Evolutionary conservation across 1,140 invertebrate species (phyloP).

Genomic region (Caenorhabditis tropicalis): DNA sequence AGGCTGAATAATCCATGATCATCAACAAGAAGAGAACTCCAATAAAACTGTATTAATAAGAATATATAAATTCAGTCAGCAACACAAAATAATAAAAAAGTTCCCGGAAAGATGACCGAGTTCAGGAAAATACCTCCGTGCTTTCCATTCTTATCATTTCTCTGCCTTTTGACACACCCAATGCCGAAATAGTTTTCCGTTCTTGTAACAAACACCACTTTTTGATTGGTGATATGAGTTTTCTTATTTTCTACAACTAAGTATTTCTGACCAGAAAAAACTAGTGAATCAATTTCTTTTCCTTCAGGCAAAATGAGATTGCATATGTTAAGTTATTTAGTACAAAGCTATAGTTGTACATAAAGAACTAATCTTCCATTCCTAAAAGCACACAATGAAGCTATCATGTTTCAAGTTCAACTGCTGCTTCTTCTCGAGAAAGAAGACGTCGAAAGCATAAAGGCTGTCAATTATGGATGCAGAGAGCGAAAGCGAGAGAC

Average conservation of each 20-base stretch:
- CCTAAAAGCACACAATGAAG: constrained; percentile 18
- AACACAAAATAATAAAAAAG: no score
- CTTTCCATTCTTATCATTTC: background rate
- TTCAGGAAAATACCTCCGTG: no score
- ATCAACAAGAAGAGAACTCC: background rate
- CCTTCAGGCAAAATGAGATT: no score
- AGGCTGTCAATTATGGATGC: constrained; percentile 24
- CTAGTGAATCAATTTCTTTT: no score
- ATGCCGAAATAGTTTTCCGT: background rate
- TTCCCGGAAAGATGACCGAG: no score
- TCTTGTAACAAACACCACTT: background rate
- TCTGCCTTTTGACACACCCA: background rate
- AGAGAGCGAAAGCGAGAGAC: constrained; percentile 15
- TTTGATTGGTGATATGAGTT: no score
- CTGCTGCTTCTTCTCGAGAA: constrained; percentile 8
- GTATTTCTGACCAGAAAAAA: no score
- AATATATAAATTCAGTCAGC: no score
- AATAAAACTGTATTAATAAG: no score
- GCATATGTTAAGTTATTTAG: no score
- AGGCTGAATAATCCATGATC: background rate
- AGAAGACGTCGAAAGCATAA: constrained; percentile 1
- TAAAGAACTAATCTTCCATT: background rate
- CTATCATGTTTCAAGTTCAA: constrained; percentile 36
- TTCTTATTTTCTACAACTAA: no score
- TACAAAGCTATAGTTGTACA: background rate